phyloP scores from a whole-genome alignment of 2,888 invertebrate species.

The Lepidonotus clava region DNA sequence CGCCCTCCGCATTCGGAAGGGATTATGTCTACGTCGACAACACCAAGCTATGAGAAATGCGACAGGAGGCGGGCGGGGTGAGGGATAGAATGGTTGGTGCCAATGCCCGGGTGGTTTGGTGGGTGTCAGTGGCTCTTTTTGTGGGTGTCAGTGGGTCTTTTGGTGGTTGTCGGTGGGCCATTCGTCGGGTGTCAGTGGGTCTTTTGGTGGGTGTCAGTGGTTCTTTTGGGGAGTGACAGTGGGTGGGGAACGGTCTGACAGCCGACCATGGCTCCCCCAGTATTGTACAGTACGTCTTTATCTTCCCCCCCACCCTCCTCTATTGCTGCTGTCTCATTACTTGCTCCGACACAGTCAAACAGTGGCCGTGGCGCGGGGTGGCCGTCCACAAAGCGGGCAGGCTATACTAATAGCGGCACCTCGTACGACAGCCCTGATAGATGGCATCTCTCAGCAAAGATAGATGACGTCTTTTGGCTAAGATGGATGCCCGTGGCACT shows the following conservation, averaged over 20 bases:
- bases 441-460: too few relatives aligned
- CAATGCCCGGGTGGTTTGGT: neutral
- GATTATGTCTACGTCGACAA: neutral
- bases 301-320: neutral
- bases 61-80: too few relatives aligned
- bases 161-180: too few relatives aligned
- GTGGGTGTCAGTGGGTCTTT: neutral
- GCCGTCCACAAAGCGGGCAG: neutral
- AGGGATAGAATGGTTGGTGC: neutral
- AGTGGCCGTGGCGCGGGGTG: neutral
- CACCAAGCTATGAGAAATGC: too few relatives aligned
- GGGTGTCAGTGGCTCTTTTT: neutral
- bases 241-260: too few relatives aligned
- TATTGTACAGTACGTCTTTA: neutral
- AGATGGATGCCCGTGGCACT: too few relatives aligned
- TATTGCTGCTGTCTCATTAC: neutral
- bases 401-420: slow-evolving; percentile 7
- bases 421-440: neutral
- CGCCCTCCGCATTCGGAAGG: neutral
- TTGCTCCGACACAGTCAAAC: neutral
- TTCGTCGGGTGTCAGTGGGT: too few relatives aligned
- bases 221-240: too few relatives aligned
- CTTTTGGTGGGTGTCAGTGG: too few relatives aligned
- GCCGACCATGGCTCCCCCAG: too few relatives aligned
- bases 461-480: too few relatives aligned